Evolutionary conservation across 2,113 vertebrate genomes (phyloP), one percentile per base, ranked within the genome.

Genomic region (Numenius arquata): DNA sequence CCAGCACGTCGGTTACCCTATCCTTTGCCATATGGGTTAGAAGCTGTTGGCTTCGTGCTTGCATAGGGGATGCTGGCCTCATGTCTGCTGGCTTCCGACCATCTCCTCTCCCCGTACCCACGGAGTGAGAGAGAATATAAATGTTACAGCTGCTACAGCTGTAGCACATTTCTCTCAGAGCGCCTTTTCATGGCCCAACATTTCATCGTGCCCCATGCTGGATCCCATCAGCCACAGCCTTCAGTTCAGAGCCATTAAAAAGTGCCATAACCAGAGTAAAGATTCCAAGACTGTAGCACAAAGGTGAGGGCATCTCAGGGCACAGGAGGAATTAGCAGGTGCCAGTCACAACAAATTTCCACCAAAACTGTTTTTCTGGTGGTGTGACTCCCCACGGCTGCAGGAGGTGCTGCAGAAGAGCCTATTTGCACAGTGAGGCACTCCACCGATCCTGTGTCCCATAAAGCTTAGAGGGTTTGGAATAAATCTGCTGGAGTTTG

Each of bases 101-200:
- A 34, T 43, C 70, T 61, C 48, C 43, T 82, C 43, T 90, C 74
- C 66, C 85, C 58, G 21, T 7, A 43, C 43, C 48, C 85, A 12
- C 41, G 21, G 55, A 84, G 30, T 13, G 79, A 85, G 26, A 27
- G 41, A 8, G 48, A 45, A 52, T 17, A 34, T 10, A 30, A 68
- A 65, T 4, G 27, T 65, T 48, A 1, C 74, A 85, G 85, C 53
- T 94, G 90, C 82, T 47, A 29, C 70, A 11, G 45, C 55, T 38
- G 2, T 0, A 4, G 9, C 0, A 29, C 34, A 1, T 17, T 16
- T 55, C 65, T 82, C 71, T 68, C 40, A 3, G 22, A 2, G 2
- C 61, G 26, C 45, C 50, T 5, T 29, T n/a, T 45, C 29, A n/a
- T 15, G 29, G 27, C 30, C 55, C 77, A 75, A 0, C 20, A 30